Conservation (phyloP, 2,888 invertebrate genomes). For the Clostera curtula region DNA sequence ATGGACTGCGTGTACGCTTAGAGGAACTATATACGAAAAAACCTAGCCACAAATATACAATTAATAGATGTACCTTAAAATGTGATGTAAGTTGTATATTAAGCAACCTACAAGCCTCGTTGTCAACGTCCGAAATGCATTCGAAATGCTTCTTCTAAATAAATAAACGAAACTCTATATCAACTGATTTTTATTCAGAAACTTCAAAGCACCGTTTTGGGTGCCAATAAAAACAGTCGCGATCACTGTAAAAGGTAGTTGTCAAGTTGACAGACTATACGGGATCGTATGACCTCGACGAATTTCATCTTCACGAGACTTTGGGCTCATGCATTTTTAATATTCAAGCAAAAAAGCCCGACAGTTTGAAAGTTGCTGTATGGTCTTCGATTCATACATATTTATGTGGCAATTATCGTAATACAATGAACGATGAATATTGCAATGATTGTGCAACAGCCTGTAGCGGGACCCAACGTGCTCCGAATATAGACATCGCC, state of each 20-base stretch:
- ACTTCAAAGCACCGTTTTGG: slow-evolving; percentile 10
- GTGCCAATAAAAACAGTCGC: slow-evolving; percentile 17
- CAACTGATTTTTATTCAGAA: slow-evolving; percentile 5
- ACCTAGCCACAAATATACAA: too few relatives aligned
- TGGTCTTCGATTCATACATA: slow-evolving; percentile 59
- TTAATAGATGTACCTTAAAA: too few relatives aligned
- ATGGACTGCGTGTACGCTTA: too few relatives aligned
- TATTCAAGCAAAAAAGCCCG: slow-evolving; percentile 53
- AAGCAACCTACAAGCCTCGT: slow-evolving; percentile 13
- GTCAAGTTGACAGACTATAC: slow-evolving; percentile 23
- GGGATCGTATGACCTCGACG: slow-evolving; percentile 29
- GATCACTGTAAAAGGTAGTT: slow-evolving; percentile 21
- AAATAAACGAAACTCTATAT: slow-evolving; percentile 4
- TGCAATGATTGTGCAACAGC: slow-evolving; percentile 46
- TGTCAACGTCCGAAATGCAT: slow-evolving; percentile 16
- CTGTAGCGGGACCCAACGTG: slow-evolving; percentile 24
- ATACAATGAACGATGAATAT: slow-evolving; percentile 62
- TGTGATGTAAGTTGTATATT: too few relatives aligned
- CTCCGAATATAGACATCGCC: slow-evolving; percentile 26
- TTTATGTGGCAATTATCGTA: slow-evolving; percentile 63
- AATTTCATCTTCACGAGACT: slow-evolving; percentile 33
- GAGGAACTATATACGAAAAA: too few relatives aligned
- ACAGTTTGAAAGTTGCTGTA: slow-evolving; percentile 51
- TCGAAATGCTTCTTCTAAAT: slow-evolving; percentile 15
- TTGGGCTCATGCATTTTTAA: slow-evolving; percentile 56